These are phyloP conservation scores for Dryadula phaetusa DNA, from an alignment of 2,888 invertebrate genomes.

Conservation along the genomic window DNA sequence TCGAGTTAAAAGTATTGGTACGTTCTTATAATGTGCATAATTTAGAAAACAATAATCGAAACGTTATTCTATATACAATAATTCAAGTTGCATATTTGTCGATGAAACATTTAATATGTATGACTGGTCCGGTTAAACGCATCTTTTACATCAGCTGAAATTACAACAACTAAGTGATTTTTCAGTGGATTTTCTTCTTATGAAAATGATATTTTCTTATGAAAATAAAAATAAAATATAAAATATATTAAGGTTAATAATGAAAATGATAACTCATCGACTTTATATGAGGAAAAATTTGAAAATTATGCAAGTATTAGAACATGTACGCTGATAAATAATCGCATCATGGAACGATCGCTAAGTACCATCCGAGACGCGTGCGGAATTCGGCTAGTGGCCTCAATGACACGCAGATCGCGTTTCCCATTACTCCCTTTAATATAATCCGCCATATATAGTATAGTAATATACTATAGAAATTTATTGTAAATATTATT, in stretches of 20 bases:
- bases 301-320: conserved; percentile 13
- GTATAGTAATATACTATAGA: background rate
- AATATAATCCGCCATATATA: background rate
- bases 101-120: too few species aligned
- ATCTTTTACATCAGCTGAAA: too few species aligned
- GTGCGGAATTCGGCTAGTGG: conserved; percentile 10
- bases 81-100: too few species aligned
- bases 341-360: conserved; percentile 19
- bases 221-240: too few species aligned
- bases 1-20: background rate
- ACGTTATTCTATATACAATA: too few species aligned
- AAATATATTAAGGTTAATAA: background rate
- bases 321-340: conserved; percentile 22
- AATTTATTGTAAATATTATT: background rate
- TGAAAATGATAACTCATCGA: background rate
- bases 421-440: background rate
- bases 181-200: too few species aligned
- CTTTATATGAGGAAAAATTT: conserved; percentile 17
- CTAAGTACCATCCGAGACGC: conserved; percentile 20
- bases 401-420: conserved; percentile 8
- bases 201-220: too few species aligned
- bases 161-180: too few species aligned
- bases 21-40: background rate
- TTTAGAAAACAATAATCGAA: background rate
- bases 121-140: too few species aligned